A percentile compares a stretch with the other conserved stretches of the same genome.
Conservation (phyloP, 2,797 vertebrate genomes). For the Bradypodion ventrale region DNA sequence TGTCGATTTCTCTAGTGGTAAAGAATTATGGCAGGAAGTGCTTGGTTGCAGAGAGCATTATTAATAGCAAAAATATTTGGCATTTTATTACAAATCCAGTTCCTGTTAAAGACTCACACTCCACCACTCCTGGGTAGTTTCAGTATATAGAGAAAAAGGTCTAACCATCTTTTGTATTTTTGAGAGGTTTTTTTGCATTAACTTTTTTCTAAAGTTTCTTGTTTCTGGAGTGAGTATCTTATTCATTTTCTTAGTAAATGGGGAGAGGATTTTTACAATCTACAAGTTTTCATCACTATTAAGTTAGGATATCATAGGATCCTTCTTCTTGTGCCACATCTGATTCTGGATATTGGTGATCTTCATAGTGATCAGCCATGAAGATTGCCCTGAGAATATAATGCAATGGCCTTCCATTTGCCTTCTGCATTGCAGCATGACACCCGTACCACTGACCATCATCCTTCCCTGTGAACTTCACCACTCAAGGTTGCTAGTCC, state of each 20-base stretch:
- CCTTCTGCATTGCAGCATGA: too few species aligned
- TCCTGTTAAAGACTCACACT: not conserved
- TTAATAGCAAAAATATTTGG: not conserved
- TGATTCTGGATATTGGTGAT: too few species aligned
- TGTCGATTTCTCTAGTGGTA: not conserved
- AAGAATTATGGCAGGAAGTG: not conserved
- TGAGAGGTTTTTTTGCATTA: constrained; percentile 41
- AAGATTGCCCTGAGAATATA: too few species aligned
- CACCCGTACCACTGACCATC: too few species aligned
- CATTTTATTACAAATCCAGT: fast-evolving
- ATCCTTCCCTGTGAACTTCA: too few species aligned
- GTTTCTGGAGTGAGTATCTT: constrained; percentile 55
- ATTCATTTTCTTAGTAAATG: not conserved
- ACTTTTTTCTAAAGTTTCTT: constrained; percentile 53
- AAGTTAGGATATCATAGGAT: not conserved
- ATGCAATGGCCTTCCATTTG: too few species aligned
- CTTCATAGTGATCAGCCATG: too few species aligned
- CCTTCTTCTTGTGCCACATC: too few species aligned
- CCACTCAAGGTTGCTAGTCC: too few species aligned
- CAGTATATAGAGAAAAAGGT: constrained; percentile 42
- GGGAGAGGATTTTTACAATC: not conserved
- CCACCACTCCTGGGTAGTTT: fast-evolving
- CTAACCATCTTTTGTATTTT: constrained; percentile 13
- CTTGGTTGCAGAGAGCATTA: not conserved
- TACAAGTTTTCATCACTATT: not conserved